Conservation (phyloP, 2,888 invertebrate genomes). For the Pristionchus fissidentatus region DNA sequence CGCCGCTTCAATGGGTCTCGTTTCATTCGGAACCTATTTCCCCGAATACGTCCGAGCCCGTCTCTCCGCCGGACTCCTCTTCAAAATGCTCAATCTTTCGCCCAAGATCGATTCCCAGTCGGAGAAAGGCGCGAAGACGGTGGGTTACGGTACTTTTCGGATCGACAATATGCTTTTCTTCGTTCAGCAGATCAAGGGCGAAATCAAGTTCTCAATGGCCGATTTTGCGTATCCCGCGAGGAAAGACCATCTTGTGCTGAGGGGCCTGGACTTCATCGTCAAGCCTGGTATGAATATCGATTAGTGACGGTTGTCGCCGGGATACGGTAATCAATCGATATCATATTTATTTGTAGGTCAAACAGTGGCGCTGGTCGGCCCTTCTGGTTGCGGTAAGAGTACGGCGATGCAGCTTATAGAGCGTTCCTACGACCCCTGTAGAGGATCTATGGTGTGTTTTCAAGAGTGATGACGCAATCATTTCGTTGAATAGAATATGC, state of each 20-base stretch:
- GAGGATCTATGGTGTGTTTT: constrained; percentile 61
- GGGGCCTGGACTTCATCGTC: constrained; percentile 59
- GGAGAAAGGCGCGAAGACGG: constrained; percentile 69
- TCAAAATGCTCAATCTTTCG: constrained; percentile 69
- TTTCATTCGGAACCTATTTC: constrained; percentile 76
- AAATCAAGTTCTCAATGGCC: constrained; percentile 83
- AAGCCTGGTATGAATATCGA: constrained; percentile 21
- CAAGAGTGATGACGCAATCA: too few relatives aligned
- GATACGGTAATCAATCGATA: background rate
- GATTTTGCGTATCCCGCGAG: constrained; percentile 89
- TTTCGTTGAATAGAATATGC: too few relatives aligned
- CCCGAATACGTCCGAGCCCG: constrained; percentile 77
- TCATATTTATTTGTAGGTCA: constrained; percentile 67
- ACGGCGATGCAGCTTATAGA: constrained; percentile 76
- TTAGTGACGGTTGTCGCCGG: too few relatives aligned
- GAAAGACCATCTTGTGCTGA: constrained; percentile 79
- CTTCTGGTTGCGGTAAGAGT: constrained; percentile 77
- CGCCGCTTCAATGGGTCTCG: constrained; percentile 78
- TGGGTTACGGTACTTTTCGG: constrained; percentile 42
- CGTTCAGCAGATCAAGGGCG: constrained; percentile 78
- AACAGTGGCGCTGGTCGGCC: constrained; percentile 77
- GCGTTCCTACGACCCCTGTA: constrained; percentile 75
- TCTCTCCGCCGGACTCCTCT: constrained; percentile 74
- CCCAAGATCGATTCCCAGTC: constrained; percentile 76
- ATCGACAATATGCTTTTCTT: background rate